Conservation (phyloP, 2,797 vertebrate genomes). For the Spheniscus humboldti region DNA sequence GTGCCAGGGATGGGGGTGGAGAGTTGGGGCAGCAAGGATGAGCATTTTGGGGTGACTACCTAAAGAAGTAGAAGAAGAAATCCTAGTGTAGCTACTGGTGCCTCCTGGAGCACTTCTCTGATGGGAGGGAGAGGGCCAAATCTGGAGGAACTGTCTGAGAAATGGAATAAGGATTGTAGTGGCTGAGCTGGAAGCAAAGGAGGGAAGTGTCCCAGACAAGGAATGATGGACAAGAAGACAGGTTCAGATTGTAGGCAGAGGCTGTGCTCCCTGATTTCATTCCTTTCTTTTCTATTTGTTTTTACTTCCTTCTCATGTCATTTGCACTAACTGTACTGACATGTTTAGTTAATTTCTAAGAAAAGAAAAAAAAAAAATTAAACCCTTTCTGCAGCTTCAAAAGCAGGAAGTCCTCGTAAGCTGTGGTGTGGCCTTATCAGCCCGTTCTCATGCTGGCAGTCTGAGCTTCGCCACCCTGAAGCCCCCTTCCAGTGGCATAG, state of each 20-base stretch:
- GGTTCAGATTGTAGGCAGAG: background rate
- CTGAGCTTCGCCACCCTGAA: background rate
- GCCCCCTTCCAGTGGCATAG: background rate
- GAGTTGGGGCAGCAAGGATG: background rate
- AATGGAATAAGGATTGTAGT: background rate
- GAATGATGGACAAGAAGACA: background rate
- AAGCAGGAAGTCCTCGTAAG: background rate
- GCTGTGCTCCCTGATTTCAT: background rate
- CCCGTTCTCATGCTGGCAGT: fast-evolving
- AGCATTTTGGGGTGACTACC: background rate
- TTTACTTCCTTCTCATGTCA: fast-evolving
- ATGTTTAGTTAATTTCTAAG: background rate
- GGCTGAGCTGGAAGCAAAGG: background rate
- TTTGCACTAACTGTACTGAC: fast-evolving
- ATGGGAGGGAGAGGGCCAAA: background rate
- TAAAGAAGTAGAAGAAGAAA: background rate
- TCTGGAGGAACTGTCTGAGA: background rate
- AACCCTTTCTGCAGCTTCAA: background rate
- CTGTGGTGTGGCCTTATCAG: background rate
- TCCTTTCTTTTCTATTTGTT: fast-evolving
- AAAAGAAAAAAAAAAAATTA: background rate
- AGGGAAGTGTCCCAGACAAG: background rate
- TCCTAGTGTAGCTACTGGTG: background rate
- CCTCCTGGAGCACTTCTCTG: background rate
- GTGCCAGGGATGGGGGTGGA: fast-evolving